Conservation (phyloP, 2,888 invertebrate genomes). For the Koerneria pararmatus region DNA sequence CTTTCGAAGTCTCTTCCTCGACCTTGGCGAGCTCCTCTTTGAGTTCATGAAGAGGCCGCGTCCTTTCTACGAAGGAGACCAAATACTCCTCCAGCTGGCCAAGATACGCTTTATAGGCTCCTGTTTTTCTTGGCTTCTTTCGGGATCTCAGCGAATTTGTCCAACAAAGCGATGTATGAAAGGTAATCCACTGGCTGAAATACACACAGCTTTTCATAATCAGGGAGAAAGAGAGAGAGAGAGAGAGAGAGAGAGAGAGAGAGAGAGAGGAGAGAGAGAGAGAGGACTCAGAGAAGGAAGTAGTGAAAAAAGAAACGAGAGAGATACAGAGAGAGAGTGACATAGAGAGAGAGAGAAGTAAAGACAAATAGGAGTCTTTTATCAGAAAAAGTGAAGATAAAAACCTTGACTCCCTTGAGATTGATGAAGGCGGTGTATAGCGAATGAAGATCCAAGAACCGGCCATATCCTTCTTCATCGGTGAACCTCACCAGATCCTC, state of each 20-base stretch:
- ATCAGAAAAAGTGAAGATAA: slow-evolving; percentile 24
- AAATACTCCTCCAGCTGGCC: slow-evolving; percentile 63
- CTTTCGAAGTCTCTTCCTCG: not conserved
- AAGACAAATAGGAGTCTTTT: no score
- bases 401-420: slow-evolving; percentile 86
- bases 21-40: slow-evolving; percentile 31
- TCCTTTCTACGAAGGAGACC: slow-evolving; percentile 42
- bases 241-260: no score
- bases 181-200: slow-evolving; percentile 77
- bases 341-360: no score
- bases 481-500: slow-evolving; percentile 74
- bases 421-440: slow-evolving; percentile 93
- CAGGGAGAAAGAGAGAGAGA: no score
- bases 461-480: slow-evolving; percentile 96
- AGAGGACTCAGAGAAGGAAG: no score
- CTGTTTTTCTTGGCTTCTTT: slow-evolving; percentile 68
- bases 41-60: slow-evolving; percentile 51
- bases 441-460: slow-evolving; percentile 91
- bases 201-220: not conserved
- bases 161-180: slow-evolving; percentile 84
- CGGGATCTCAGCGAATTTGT: slow-evolving; percentile 90
- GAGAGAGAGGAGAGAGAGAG: no score
- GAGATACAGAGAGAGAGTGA: no score
- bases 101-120: slow-evolving; percentile 69
- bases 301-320: no score